A percentile compares a stretch with the other conserved stretches of the same genome.
phyloP scores from a whole-genome alignment of 2,888 invertebrate species.

The Torymus aiolomorphi region DNA sequence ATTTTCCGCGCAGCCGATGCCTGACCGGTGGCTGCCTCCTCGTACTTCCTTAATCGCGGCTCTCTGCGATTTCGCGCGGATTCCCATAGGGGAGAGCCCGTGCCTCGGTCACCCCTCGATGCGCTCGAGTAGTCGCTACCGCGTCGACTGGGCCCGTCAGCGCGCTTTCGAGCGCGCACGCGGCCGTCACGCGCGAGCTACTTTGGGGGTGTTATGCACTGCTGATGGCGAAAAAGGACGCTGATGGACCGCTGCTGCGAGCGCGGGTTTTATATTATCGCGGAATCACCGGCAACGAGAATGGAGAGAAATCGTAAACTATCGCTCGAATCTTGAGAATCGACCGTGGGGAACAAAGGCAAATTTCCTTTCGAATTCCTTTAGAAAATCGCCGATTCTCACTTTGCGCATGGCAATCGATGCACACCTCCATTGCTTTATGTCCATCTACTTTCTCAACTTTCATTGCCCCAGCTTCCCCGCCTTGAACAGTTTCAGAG shows the following conservation, averaged over 20 bases:
- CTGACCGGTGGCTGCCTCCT: constrained; percentile 61
- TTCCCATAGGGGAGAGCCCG: constrained; percentile 57
- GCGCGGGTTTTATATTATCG: constrained; percentile 15
- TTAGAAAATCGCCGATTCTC: neutral
- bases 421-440: neutral
- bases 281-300: neutral
- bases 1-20: constrained; percentile 72
- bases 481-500: no score
- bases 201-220: no score
- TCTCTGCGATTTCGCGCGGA: constrained; percentile 59
- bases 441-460: neutral
- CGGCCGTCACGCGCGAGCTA: neutral
- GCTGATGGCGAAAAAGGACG: neutral
- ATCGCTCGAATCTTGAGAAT: constrained; percentile 37
- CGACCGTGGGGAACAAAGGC: constrained; percentile 42
- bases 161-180: no score
- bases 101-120: constrained; percentile 62
- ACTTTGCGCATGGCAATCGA: no score
- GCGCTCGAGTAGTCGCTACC: constrained; percentile 60
- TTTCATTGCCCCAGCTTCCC: no score
- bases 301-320: constrained; percentile 23
- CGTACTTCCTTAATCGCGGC: constrained; percentile 60
- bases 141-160: no score
- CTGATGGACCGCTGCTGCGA: neutral
- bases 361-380: neutral